Evolutionary conservation across 2,888 invertebrate genomes (phyloP).

Genomic region (Trichogramma evanescens): DNA sequence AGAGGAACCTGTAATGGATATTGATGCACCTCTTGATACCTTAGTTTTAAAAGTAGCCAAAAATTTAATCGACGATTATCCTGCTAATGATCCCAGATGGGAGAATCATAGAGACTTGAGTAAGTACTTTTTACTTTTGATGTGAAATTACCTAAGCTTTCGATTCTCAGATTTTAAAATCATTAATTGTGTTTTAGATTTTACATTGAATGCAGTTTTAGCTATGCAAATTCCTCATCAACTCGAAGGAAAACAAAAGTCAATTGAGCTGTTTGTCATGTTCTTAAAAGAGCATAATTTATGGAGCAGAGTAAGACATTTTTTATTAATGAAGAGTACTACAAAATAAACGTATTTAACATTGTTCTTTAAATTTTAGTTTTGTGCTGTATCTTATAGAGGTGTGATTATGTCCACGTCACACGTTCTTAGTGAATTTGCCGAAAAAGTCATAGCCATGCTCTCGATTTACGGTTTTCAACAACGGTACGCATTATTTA

Average conservation of each 20-base stretch:
- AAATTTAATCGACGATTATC: constrained; percentile 79
- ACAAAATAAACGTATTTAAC: background rate
- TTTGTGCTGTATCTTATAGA: constrained; percentile 48
- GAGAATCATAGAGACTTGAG: constrained; percentile 47
- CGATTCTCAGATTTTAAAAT: constrained; percentile 5
- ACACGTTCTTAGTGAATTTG: constrained; percentile 61
- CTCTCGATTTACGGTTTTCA: constrained; percentile 62
- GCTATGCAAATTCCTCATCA: constrained; percentile 82
- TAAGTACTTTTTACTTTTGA: constrained; percentile 23
- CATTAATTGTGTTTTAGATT: constrained; percentile 28
- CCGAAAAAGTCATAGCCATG: constrained; percentile 74
- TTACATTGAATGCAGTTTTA: constrained; percentile 44
- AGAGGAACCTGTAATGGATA: constrained; percentile 43
- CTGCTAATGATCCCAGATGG: constrained; percentile 82
- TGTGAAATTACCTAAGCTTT: no score
- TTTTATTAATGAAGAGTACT: background rate
- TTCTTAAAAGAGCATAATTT: constrained; percentile 67
- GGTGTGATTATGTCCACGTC: constrained; percentile 53
- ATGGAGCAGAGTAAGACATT: constrained; percentile 55
- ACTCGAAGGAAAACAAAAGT: constrained; percentile 79
- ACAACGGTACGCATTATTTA: constrained; percentile 42
- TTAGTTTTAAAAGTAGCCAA: constrained; percentile 63
- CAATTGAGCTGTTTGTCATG: constrained; percentile 66
- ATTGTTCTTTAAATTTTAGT: constrained; percentile 31
- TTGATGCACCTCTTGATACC: constrained; percentile 53